Evolutionary conservation across 2,888 invertebrate species (phyloP).

Genomic region (Lamellibrachia columna): DNA sequence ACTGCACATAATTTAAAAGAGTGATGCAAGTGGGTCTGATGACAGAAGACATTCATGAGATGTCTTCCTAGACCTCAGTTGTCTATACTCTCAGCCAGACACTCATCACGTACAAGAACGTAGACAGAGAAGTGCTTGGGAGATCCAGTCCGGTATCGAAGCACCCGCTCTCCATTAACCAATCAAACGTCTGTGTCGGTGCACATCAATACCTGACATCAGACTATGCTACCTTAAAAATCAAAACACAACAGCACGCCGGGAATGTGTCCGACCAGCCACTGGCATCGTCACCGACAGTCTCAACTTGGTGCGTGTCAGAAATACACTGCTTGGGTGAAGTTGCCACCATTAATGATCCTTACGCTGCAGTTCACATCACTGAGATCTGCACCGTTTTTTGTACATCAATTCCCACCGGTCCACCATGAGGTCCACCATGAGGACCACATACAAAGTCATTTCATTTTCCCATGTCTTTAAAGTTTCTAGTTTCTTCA

Average conservation of each 20-base stretch:
- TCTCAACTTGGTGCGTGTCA: not conserved
- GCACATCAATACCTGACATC: not conserved
- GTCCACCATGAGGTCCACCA: not conserved
- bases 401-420: not conserved
- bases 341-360: not conserved
- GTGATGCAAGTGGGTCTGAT: not conserved
- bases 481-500: not conserved
- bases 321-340: not conserved
- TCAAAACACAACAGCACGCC: not conserved
- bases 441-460: not conserved
- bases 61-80: not conserved
- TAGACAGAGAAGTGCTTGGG: not conserved
- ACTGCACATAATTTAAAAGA: not conserved
- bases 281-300: too few species aligned
- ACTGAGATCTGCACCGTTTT: not conserved
- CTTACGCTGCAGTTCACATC: not conserved
- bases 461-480: not conserved
- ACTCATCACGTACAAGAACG: not conserved
- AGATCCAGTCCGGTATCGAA: not conserved
- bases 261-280: not conserved
- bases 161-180: not conserved
- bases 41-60: not conserved
- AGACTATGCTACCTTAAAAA: conserved; percentile 2
- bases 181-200: not conserved
- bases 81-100: not conserved